Percentiles rank a stretch among this genome's conserved stretches.
Evolutionary conservation across 2,113 vertebrate genomes (phyloP).

Genomic region (Lepus americanus): DNA sequence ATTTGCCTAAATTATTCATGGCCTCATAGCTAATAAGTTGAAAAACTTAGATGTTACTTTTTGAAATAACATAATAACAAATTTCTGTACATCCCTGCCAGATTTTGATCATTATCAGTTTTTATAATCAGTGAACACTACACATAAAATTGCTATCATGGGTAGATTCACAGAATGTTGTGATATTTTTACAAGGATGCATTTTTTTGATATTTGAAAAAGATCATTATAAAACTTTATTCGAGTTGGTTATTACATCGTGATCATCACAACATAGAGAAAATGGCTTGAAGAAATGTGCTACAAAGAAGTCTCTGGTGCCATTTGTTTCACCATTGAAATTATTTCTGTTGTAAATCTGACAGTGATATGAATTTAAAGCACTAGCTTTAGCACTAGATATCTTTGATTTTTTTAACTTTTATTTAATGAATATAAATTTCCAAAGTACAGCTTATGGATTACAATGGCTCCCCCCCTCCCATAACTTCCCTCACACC

Average conservation of each 20-base stretch:
- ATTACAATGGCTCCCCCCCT: too few relatives aligned
- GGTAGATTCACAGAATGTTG: conserved; percentile 28
- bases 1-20: background rate
- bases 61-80: background rate
- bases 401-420: conserved; percentile 16
- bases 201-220: background rate
- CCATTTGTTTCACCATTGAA: conserved; percentile 49
- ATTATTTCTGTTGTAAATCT: conserved; percentile 49
- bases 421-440: too few relatives aligned
- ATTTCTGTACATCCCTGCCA: background rate
- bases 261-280: conserved; percentile 7
- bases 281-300: conserved; percentile 22
- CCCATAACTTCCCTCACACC: too few relatives aligned
- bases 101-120: conserved; percentile 33
- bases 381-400: background rate
- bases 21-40: background rate
- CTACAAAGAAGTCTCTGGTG: background rate
- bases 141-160: conserved; percentile 14
- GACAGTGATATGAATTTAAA: conserved; percentile 26
- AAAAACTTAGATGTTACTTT: background rate
- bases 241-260: conserved; percentile 12
- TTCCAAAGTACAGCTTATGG: too few relatives aligned
- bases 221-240: conserved; percentile 32
- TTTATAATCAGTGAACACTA: conserved; percentile 34
- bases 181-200: conserved; percentile 5